Percentiles rank a stretch among this genome's conserved stretches.
These are phyloP conservation scores for Rhynchotus rufescens DNA, from an alignment of 2,797 vertebrate species.

Conservation along the genomic window DNA sequence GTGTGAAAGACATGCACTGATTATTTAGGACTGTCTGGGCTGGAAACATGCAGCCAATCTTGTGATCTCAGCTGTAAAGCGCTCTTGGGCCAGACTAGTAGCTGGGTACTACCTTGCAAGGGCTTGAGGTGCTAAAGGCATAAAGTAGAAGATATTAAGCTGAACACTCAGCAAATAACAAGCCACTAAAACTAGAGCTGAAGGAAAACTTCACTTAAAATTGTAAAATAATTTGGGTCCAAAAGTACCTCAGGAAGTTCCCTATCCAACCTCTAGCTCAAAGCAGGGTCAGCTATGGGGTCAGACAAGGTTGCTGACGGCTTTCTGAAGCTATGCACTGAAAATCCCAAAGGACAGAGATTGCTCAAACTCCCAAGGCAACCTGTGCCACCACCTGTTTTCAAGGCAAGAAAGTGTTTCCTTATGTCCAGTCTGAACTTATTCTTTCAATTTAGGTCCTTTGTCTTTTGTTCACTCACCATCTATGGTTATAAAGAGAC, in stretches of 20 bases:
- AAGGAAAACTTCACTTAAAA: neutral
- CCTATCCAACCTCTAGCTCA: neutral
- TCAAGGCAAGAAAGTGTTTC: neutral
- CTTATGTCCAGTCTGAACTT: neutral
- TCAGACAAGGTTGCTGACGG: neutral
- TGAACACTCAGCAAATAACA: neutral
- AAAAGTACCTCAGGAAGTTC: neutral
- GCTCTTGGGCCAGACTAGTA: neutral
- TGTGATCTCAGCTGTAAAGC: neutral
- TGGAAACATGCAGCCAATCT: neutral
- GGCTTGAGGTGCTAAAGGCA: neutral
- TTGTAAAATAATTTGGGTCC: neutral
- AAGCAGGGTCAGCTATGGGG: neutral
- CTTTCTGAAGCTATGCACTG: neutral
- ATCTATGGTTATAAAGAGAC: neutral
- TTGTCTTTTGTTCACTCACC: neutral
- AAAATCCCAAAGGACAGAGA: neutral
- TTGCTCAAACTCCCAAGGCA: neutral
- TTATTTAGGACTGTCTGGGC: neutral
- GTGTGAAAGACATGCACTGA: neutral
- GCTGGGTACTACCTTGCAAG: neutral
- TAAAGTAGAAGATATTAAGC: neutral
- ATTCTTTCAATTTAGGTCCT: neutral
- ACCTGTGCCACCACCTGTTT: neutral
- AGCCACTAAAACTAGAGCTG: neutral